A percentile compares a stretch with the other conserved stretches of the same genome.
phyloP scores from a whole-genome alignment of 2,113 vertebrate species.

The Ploceus nigricollis region DNA sequence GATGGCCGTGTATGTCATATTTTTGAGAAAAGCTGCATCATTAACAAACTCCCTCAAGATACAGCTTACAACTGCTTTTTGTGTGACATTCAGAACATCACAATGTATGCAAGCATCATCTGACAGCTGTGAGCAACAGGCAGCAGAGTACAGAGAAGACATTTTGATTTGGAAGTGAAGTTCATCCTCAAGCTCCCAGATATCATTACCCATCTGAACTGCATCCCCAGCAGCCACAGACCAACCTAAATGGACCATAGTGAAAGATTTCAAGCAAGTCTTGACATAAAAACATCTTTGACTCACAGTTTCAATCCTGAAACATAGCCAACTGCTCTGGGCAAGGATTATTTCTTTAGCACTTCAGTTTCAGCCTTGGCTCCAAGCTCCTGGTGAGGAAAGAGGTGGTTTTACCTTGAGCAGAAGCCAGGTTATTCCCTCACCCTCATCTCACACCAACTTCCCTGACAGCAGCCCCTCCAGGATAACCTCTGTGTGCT shows the following conservation, averaged over 20 bases:
- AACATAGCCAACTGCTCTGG: constrained; percentile 9
- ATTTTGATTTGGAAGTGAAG: background rate
- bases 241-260: constrained; percentile 21
- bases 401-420: background rate
- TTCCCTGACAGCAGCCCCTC: background rate
- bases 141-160: background rate
- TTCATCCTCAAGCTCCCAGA: background rate
- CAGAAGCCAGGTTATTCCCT: background rate
- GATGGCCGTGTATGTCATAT: background rate
- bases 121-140: rapidly evolving
- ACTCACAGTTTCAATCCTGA: background rate
- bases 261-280: constrained; percentile 4
- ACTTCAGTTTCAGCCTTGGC: constrained; percentile 17
- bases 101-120: background rate
- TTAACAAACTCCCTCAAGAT: background rate
- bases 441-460: background rate
- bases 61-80: background rate
- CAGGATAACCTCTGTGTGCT: background rate
- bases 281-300: constrained; percentile 36
- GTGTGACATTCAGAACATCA: background rate
- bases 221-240: background rate
- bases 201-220: background rate
- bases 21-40: background rate
- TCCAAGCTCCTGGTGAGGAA: background rate
- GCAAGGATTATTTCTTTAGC: constrained; percentile 11